Evolutionary conservation across 2,797 vertebrate genomes (phyloP).

Genomic region (Chaetodon trifasciatus): DNA sequence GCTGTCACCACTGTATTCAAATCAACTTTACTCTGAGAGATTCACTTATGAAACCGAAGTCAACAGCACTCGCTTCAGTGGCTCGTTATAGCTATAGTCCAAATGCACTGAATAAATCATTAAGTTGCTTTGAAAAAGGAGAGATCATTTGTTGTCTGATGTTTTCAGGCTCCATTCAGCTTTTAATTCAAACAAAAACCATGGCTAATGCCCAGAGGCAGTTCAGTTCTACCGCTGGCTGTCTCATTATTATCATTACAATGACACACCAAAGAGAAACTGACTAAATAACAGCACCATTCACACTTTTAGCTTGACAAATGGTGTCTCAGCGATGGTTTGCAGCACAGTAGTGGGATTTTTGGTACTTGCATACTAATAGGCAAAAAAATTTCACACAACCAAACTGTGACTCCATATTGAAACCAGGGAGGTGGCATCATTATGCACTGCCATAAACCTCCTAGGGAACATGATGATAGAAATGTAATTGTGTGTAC

Average conservation of each 20-base stretch:
- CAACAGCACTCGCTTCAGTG: not conserved
- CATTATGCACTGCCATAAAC: not conserved
- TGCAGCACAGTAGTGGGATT: constrained; percentile 6
- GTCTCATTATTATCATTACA: constrained; percentile 30
- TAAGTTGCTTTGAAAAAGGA: not conserved
- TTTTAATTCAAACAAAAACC: constrained; percentile 37
- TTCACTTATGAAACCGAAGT: constrained; percentile 18
- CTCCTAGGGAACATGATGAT: not conserved
- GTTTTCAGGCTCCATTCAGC: constrained; percentile 28
- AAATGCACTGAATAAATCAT: constrained; percentile 36
- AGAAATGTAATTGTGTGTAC: not conserved
- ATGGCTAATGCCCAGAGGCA: constrained; percentile 3
- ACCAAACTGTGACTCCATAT: constrained; percentile 25
- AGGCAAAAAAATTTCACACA: constrained; percentile 26
- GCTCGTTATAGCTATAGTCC: constrained; percentile 35
- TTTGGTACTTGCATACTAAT: not conserved
- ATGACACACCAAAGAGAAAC: constrained; percentile 24
- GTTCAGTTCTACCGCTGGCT: not conserved
- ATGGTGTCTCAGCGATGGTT: not conserved
- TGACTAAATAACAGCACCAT: constrained; percentile 9
- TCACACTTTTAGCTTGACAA: constrained; percentile 36
- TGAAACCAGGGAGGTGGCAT: constrained; percentile 4
- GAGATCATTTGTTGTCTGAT: not conserved
- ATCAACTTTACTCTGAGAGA: constrained; percentile 10
- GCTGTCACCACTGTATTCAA: constrained; percentile 25